Percentiles rank a stretch among this genome's conserved stretches.
These are phyloP conservation scores for Canis aureus DNA, from an alignment of 2,113 vertebrate species.

Conservation along the genomic window DNA sequence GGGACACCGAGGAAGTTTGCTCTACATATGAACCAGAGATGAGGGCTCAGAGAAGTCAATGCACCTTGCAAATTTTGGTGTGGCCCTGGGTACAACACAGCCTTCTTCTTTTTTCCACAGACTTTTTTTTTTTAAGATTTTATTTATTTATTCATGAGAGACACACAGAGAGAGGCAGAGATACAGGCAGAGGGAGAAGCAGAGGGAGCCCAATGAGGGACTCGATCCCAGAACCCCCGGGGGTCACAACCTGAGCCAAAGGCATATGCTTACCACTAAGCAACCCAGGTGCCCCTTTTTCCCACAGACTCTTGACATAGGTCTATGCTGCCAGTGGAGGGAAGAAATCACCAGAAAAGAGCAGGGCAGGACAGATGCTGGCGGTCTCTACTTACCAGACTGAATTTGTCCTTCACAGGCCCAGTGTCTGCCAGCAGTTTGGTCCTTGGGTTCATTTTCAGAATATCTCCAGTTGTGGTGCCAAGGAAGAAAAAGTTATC, in stretches of 20 bases:
- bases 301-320: background rate
- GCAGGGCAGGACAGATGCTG: background rate
- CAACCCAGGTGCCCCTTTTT: no score
- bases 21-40: background rate
- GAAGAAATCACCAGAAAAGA: background rate
- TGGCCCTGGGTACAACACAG: background rate
- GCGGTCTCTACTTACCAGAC: constrained; percentile 85
- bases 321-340: background rate
- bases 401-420: constrained; percentile 90
- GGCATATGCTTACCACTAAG: no score
- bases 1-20: background rate
- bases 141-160: no score
- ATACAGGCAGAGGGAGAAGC: no score
- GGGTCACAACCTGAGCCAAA: no score
- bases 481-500: constrained; percentile 92
- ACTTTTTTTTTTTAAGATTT: no score
- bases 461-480: constrained; percentile 93
- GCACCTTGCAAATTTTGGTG: background rate
- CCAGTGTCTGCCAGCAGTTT: constrained; percentile 87
- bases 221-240: no score
- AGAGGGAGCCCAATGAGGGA: no score
- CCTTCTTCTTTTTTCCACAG: background rate
- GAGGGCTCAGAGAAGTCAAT: background rate
- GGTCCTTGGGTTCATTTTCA: constrained; percentile 89
- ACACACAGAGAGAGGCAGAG: no score